Percentiles rank a stretch among this genome's conserved stretches.
Evolutionary conservation across 2,888 invertebrate species (phyloP).

Genomic region (Tenthredo scrophulariae): DNA sequence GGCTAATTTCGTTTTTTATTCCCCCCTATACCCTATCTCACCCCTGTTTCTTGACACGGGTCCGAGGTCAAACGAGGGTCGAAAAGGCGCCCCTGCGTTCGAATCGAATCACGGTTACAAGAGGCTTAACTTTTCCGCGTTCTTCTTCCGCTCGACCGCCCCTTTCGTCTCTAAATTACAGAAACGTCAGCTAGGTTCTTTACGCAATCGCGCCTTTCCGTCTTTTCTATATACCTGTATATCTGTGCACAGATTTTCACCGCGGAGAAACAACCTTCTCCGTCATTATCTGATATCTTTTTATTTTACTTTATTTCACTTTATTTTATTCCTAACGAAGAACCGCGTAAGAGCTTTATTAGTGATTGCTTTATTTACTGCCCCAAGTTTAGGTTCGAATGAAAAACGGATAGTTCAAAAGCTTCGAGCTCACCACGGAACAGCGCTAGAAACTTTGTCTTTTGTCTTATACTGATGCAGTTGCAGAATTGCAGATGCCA

Average conservation of each 20-base stretch:
- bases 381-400: neutral
- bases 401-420: neutral
- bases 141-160: neutral
- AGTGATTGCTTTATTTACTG: conserved; percentile 17
- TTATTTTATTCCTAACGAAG: neutral
- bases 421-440: neutral
- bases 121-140: conserved; percentile 38
- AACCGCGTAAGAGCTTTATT: neutral
- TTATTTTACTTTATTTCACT: neutral
- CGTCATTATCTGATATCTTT: neutral
- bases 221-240: neutral
- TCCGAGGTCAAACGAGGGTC: conserved; percentile 9
- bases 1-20: neutral
- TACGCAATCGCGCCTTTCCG: conserved; percentile 13
- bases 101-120: conserved; percentile 46
- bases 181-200: conserved; percentile 36
- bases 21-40: too few species aligned
- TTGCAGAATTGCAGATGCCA: neutral
- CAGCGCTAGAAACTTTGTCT: neutral
- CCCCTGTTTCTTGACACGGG: conserved; percentile 10
- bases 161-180: conserved; percentile 31
- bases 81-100: neutral
- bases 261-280: neutral
- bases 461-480: neutral
- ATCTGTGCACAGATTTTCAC: neutral